Percentiles rank a stretch among this genome's conserved stretches.
Evolutionary conservation across 2,113 vertebrate species (phyloP).

Genomic region (Leucoraja erinaceus): DNA sequence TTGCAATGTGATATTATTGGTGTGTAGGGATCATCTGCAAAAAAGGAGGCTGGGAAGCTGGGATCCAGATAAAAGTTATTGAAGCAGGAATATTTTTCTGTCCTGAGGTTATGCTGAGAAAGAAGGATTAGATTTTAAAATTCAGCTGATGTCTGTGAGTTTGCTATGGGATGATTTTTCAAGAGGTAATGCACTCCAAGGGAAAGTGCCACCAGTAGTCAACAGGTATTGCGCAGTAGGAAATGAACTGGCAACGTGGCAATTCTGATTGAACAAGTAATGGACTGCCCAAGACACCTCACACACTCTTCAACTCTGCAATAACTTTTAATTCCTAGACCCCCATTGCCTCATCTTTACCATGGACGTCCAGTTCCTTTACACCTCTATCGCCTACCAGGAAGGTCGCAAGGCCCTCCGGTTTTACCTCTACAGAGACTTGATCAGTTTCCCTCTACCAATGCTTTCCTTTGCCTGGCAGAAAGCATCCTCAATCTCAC

Average conservation of each 20-base stretch:
- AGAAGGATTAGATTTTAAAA: neutral
- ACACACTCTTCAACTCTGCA: too few species aligned
- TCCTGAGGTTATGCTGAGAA: neutral
- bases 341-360: too few species aligned
- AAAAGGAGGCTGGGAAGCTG: neutral
- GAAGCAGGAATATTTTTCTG: neutral
- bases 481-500: too few species aligned
- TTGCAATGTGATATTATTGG: neutral
- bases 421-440: too few species aligned
- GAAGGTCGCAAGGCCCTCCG: too few species aligned
- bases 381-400: too few species aligned
- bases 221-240: neutral
- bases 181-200: neutral
- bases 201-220: neutral
- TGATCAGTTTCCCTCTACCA: too few species aligned
- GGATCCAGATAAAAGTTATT: neutral
- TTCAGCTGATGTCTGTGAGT: neutral
- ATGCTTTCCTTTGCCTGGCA: too few species aligned
- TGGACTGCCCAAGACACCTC: too few species aligned
- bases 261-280: neutral
- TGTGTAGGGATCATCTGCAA: neutral
- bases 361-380: too few species aligned
- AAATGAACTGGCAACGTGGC: neutral
- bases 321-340: too few species aligned
- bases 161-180: neutral